A percentile compares a stretch with the other conserved stretches of the same genome.
Conservation (phyloP, 2,888 invertebrate genomes). For the Timandra comae region DNA sequence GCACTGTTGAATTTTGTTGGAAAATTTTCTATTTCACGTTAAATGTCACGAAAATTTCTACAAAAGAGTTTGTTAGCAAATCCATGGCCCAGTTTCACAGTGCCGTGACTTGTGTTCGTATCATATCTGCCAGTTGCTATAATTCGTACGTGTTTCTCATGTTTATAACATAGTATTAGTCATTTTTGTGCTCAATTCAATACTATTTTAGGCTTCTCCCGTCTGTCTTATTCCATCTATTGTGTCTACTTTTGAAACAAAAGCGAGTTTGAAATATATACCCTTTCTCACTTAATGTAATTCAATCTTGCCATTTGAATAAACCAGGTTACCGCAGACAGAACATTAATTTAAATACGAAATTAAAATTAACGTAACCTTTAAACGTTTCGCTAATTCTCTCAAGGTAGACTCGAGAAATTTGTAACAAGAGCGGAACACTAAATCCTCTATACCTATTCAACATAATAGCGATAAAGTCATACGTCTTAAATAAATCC, state of each 20-base stretch:
- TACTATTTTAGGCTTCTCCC: too few species aligned
- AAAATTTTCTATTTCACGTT: conserved; percentile 4
- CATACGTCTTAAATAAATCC: not conserved
- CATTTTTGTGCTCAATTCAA: too few species aligned
- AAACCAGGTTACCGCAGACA: not conserved
- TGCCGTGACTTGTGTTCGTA: conserved; percentile 29
- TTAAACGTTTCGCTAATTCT: too few species aligned
- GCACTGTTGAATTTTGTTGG: not conserved
- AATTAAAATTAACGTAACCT: too few species aligned
- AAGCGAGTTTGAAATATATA: too few species aligned
- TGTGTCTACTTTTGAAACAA: too few species aligned
- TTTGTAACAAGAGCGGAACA: too few species aligned
- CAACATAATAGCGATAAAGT: not conserved
- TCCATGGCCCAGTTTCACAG: conserved; percentile 28
- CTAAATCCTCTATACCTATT: not conserved
- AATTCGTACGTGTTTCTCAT: conserved; percentile 21
- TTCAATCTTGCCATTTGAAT: too few species aligned
- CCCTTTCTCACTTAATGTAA: too few species aligned
- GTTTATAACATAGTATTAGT: conserved; percentile 1
- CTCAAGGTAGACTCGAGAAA: too few species aligned
- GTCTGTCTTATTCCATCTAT: too few species aligned
- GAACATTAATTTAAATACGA: too few species aligned
- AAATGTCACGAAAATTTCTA: conserved; percentile 6
- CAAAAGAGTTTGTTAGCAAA: conserved; percentile 26
- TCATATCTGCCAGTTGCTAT: conserved; percentile 22